Evolutionary conservation across 30 jellyfish, hydroid and myxozoan genomes (phyloP), one percentile per base, ranked within the genome.

Genomic region (Aurelia sp.): DNA sequence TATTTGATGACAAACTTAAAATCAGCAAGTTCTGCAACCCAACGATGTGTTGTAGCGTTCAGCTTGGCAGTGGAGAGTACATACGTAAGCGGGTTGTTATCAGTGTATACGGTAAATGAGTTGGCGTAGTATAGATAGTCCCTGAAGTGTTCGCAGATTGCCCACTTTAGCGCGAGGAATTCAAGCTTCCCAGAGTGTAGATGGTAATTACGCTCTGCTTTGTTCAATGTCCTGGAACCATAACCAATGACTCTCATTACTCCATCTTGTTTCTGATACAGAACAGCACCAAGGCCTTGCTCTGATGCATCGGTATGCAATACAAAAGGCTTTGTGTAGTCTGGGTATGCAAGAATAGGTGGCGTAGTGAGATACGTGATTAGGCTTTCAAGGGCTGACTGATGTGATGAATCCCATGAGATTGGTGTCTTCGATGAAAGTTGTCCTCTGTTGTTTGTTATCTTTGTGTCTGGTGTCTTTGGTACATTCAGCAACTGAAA

Each of bases 241-340:
- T 74, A 74, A 13, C 41, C 88, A 77, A 77, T 17, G 18, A 77
- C 78, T 57, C 67, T 31, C 78, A 77, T 35, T 33, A 60, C 41
- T 21, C 66, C 66, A 47, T 55, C 61, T 35, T 77, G n/a, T 41
- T 60, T 48, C 68, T 80, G 91, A 16, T 80, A 80, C 73, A 80
- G 75, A 12, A 80, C 91, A 47, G 91, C 82, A 40, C 82, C 91
- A 22, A 80, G 75, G 24, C 91, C 91, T 15, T 80, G 75, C 60
- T 80, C 82, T 22, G 75, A 65, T 16, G 91, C 91, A 47, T 63
- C 91, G 4, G 72, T 65, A 80, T 80, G 91, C n/a, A n/a, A n/a
- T n/a, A n/a, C n/a, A n/a, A n/a, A n/a, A n/a, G n/a, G n/a, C n/a
- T n/a, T n/a, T n/a, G n/a, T n/a, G n/a, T n/a, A n/a, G n/a, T n/a